These are phyloP conservation scores for Smutsia temminckii DNA, from an alignment of 2,797 vertebrate genomes.

Conservation along the genomic window DNA sequence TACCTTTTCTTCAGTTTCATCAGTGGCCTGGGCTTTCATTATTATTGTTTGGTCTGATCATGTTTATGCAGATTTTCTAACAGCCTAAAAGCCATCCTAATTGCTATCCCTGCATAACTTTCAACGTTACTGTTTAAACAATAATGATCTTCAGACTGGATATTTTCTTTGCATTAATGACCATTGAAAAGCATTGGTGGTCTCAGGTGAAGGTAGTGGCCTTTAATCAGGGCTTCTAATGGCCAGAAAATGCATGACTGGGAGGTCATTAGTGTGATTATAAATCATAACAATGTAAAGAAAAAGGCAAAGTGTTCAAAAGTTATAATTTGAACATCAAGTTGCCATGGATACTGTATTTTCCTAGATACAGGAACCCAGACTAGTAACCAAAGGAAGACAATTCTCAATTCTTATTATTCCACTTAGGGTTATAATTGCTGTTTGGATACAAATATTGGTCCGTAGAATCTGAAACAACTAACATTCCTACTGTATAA, in stretches of 20 bases:
- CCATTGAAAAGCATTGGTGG: slow-evolving; percentile 73
- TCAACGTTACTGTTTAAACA: slow-evolving; percentile 81
- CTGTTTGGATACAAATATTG: slow-evolving; percentile 48
- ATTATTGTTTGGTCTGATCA: slow-evolving; percentile 74
- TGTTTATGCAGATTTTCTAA: slow-evolving; percentile 75
- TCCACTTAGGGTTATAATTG: slow-evolving; percentile 52
- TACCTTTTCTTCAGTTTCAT: slow-evolving; percentile 60
- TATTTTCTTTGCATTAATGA: slow-evolving; percentile 83
- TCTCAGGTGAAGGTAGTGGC: slow-evolving; percentile 71
- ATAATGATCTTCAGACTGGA: slow-evolving; percentile 80
- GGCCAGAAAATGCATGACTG: slow-evolving; percentile 78
- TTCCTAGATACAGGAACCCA: slow-evolving; percentile 57
- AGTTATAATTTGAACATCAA: slow-evolving; percentile 71
- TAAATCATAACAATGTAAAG: slow-evolving; percentile 77
- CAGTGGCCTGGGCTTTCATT: slow-evolving; percentile 59
- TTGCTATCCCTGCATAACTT: slow-evolving; percentile 74
- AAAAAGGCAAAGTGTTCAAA: slow-evolving; percentile 72
- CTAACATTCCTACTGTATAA: background rate
- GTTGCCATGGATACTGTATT: slow-evolving; percentile 69
- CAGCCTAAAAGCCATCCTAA: slow-evolving; percentile 79
- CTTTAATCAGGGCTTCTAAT: slow-evolving; percentile 76
- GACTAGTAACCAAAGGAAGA: slow-evolving; percentile 61
- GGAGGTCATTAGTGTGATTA: slow-evolving; percentile 79
- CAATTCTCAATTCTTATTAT: slow-evolving; percentile 61
- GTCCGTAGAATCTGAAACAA: slow-evolving; percentile 32